A percentile compares a stretch with the other conserved stretches of the same genome.
phyloP scores from a whole-genome alignment of 2,888 invertebrate species.

The Apamea monoglypha region DNA sequence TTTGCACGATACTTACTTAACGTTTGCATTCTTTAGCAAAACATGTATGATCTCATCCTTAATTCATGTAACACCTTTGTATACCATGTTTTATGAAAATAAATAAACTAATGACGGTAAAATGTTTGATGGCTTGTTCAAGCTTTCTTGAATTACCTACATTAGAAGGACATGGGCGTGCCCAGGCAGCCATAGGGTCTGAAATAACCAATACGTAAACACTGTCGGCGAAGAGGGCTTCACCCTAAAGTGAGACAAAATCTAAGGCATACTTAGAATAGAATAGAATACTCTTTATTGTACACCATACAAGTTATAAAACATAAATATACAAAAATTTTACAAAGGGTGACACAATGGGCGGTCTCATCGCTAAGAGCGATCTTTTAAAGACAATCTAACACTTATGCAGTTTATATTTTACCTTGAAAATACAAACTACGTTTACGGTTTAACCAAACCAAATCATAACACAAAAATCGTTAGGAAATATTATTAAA shows the following conservation, averaged over 20 bases:
- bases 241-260: neutral
- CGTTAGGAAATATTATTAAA: neutral
- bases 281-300: too few species aligned
- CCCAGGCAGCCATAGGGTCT: neutral
- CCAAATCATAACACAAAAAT: neutral
- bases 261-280: neutral
- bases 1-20: neutral
- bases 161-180: neutral
- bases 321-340: too few species aligned
- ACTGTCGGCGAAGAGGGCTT: neutral
- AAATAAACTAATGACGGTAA: too few species aligned
- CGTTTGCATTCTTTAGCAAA: too few species aligned
- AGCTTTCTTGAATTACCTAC: neutral
- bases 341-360: too few species aligned
- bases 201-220: neutral
- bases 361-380: too few species aligned
- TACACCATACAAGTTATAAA: too few species aligned
- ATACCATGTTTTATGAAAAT: too few species aligned
- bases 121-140: neutral
- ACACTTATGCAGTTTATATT: neutral
- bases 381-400: too few species aligned
- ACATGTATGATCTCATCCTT: too few species aligned
- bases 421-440: neutral
- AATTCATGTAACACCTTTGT: too few species aligned
- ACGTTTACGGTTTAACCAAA: neutral